Evolutionary conservation across 2,888 invertebrate species (phyloP).

Genomic region (Muscina levida): DNA sequence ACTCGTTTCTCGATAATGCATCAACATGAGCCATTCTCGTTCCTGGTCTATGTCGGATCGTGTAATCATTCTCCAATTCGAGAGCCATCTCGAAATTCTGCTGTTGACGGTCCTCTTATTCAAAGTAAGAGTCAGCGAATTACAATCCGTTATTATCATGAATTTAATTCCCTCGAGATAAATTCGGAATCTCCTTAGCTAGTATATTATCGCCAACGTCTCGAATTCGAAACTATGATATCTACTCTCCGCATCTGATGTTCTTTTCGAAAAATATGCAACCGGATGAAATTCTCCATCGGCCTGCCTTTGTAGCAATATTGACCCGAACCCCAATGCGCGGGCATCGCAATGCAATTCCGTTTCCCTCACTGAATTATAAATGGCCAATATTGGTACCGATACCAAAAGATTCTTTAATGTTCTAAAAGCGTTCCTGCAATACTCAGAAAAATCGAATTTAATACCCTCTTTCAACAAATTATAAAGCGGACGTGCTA

Average conservation of each 20-base stretch:
- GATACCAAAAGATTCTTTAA: conserved; percentile 59
- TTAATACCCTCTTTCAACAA: conserved; percentile 42
- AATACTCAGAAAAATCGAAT: conserved; percentile 34
- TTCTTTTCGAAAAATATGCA: conserved; percentile 35
- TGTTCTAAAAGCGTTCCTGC: conserved; percentile 36
- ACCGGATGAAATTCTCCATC: conserved; percentile 23
- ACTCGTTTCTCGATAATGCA: not conserved
- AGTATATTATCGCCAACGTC: conserved; percentile 68
- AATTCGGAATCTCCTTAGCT: conserved; percentile 65
- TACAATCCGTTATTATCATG: conserved; percentile 71
- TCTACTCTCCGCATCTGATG: conserved; percentile 10
- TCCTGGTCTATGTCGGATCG: not conserved
- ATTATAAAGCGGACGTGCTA: conserved; percentile 56
- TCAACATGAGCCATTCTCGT: not conserved
- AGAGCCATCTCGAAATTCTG: not conserved
- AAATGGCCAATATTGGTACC: conserved; percentile 41
- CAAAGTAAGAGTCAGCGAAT: conserved; percentile 63
- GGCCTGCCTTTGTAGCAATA: conserved; percentile 38
- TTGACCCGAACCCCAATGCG: conserved; percentile 41
- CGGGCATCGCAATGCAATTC: conserved; percentile 58
- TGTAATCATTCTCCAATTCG: not conserved
- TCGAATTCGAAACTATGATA: conserved; percentile 50
- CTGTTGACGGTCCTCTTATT: conserved; percentile 26
- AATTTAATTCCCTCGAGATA: conserved; percentile 61
- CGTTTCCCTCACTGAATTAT: conserved; percentile 41